phyloP scores from a whole-genome alignment of 2,888 invertebrate species.

The Chromoteleia sp. region DNA sequence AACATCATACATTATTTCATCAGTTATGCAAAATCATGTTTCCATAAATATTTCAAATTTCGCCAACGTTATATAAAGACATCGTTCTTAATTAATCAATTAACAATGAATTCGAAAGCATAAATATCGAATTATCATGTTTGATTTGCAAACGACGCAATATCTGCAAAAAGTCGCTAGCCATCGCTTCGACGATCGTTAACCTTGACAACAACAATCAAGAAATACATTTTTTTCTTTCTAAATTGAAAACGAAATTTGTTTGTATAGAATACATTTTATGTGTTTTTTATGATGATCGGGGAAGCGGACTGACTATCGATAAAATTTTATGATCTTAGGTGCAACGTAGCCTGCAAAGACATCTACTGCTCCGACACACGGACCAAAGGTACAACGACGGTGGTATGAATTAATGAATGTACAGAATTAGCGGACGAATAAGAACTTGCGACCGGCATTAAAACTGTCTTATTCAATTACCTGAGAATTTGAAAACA shows the following conservation, averaged over 20 bases:
- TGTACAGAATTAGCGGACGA: constrained; percentile 31
- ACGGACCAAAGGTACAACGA: constrained; percentile 26
- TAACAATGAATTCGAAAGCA: constrained; percentile 1
- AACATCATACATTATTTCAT: background rate
- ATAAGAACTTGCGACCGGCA: constrained; percentile 21
- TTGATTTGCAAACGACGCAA: constrained; percentile 24
- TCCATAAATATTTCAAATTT: constrained; percentile 10
- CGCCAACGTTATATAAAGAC: background rate
- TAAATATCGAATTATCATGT: constrained; percentile 28
- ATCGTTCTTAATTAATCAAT: constrained; percentile 19
- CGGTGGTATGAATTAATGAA: constrained; percentile 46
- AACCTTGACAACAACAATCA: constrained; percentile 35
- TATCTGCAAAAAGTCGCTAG: constrained; percentile 27
- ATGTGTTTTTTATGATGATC: constrained; percentile 49
- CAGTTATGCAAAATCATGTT: background rate
- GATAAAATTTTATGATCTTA: constrained; percentile 66
- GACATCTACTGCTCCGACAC: constrained; percentile 32
- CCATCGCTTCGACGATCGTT: constrained; percentile 24
- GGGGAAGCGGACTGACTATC: constrained; percentile 41
- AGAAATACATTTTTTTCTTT: constrained; percentile 18
- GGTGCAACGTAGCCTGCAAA: constrained; percentile 49
- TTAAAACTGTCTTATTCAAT: constrained; percentile 31
- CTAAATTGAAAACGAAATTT: constrained; percentile 56
- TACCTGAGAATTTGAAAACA: constrained; percentile 6
- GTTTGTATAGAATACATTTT: constrained; percentile 56